phyloP scores from a whole-genome alignment of 2,797 vertebrate genomes.

The Sarcoramphus papa region DNA sequence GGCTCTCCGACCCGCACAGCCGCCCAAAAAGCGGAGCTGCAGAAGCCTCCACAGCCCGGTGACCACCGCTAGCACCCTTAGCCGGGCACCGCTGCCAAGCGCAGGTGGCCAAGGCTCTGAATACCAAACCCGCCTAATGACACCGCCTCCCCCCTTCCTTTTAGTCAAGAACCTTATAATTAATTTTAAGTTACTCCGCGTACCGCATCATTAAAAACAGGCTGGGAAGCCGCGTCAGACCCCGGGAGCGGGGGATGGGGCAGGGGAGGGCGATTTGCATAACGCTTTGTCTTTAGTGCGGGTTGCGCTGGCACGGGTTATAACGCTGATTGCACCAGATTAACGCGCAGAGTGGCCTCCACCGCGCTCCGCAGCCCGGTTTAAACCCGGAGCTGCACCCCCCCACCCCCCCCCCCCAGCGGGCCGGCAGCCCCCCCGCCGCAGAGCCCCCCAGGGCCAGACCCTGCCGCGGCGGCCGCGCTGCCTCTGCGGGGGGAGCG shows the following conservation, averaged over 20 bases:
- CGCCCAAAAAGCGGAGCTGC: not conserved
- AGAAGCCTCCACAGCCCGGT: not conserved
- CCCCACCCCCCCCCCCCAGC: rapidly evolving
- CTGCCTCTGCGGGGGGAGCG: not conserved
- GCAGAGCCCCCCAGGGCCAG: not conserved
- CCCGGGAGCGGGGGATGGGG: not conserved
- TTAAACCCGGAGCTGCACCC: conserved; percentile 1
- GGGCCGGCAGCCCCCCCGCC: not conserved
- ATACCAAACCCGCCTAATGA: not conserved
- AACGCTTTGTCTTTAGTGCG: conserved; percentile 68
- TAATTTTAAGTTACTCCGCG: conserved; percentile 71
- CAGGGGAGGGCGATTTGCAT: conserved; percentile 58
- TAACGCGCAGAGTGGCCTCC: conserved; percentile 35
- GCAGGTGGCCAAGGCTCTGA: not conserved
- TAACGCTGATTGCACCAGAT: conserved; percentile 64
- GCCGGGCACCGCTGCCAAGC: not conserved
- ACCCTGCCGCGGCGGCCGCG: not conserved
- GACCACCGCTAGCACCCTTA: not conserved
- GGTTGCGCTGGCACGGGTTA: conserved; percentile 45
- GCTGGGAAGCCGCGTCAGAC: conserved; percentile 53
- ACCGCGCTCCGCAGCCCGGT: conserved; percentile 19
- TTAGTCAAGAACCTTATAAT: conserved; percentile 69
- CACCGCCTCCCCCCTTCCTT: not conserved
- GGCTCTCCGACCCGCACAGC: not conserved
- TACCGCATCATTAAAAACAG: conserved; percentile 60